Base-by-base conservation (phyloP, 2,888 invertebrate species). In the Cheilosia urbana region DNA sequence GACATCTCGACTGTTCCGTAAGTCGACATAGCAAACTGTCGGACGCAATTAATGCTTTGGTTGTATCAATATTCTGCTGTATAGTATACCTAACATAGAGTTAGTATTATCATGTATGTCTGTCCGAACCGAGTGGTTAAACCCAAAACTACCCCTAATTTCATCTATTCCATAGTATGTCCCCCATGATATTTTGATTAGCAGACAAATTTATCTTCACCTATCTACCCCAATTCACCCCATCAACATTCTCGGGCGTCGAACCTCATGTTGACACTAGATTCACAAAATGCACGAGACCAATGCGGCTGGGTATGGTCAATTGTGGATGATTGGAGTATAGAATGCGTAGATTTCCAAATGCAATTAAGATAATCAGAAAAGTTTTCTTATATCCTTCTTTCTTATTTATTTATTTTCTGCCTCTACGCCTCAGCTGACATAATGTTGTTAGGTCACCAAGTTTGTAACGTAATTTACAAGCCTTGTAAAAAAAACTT, bases 281-380 rank as follows among this genome's bases (percentile, higher is more conserved):
- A 71, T 76, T 63, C 47, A 13, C n/a, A 13, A 69, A 77, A 49
- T 47, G 55, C 2, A 2, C 4, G 5, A 55, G 21, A 17, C 34
- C 24, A 69, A 17, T 34, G 34, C 34, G 45, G 42, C 37, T n/a
- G 42, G 49, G 49, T 42, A 72, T 55, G 82, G 77, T 77, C 72
- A 82, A 75, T 57, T 40, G 27, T 40, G 42, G 40, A 27, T 21
- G 24, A 71, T 77, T 68, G 66, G 27, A 76, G 66, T 75, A 66
- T 79, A 79, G 69, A 69, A 65, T 49, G 63, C 24, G 49, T 19
- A 15, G 9, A 51, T 19, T 62, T 42, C 57, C 72, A 63, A 77
- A 80, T 68, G 85, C 80, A 85, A 85, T 85, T 81, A 85, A 80
- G 85, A 85, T 85, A 85, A 85, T 85, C 85, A 85, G 72, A 81